These are phyloP conservation scores for Drosophila arizonae DNA, from an alignment of 1,140 invertebrate species.

Conservation along the genomic window DNA sequence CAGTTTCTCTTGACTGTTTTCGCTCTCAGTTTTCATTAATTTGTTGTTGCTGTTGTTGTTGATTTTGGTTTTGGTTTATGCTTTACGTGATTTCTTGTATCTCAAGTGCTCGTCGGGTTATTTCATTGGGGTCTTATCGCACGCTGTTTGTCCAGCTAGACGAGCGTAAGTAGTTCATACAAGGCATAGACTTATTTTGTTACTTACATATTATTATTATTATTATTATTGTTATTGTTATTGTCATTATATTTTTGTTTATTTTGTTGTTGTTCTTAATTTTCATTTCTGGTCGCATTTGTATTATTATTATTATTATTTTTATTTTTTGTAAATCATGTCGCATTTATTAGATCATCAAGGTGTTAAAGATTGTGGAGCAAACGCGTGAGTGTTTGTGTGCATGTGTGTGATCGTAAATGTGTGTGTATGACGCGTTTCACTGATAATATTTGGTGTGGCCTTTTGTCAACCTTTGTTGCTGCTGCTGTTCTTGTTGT, in stretches of 20 bases:
- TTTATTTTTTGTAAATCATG: constrained; percentile 59
- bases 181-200: constrained; percentile 1
- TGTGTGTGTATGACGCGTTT: constrained; percentile 44
- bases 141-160: constrained; percentile 56
- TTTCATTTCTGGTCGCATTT: constrained; percentile 35
- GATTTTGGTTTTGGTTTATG: constrained; percentile 8
- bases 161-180: constrained; percentile 15
- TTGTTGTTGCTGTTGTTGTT: constrained; percentile 15
- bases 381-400: constrained; percentile 7
- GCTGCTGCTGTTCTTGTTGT: not conserved
- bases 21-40: constrained; percentile 5
- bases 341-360: constrained; percentile 74
- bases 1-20: not conserved
- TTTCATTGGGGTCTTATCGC: constrained; percentile 58
- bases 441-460: constrained; percentile 63
- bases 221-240: constrained; percentile 23
- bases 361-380: constrained; percentile 68
- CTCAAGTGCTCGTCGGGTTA: constrained; percentile 56
- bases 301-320: constrained; percentile 15
- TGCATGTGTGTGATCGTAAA: constrained; percentile 1
- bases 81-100: constrained; percentile 67
- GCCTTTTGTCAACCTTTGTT: constrained; percentile 15
- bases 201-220: constrained; percentile 9
- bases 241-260: constrained; percentile 1
- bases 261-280: constrained; percentile 27